Conservation (phyloP, 2,797 vertebrate genomes). For the Apogon hyalosoma region DNA sequence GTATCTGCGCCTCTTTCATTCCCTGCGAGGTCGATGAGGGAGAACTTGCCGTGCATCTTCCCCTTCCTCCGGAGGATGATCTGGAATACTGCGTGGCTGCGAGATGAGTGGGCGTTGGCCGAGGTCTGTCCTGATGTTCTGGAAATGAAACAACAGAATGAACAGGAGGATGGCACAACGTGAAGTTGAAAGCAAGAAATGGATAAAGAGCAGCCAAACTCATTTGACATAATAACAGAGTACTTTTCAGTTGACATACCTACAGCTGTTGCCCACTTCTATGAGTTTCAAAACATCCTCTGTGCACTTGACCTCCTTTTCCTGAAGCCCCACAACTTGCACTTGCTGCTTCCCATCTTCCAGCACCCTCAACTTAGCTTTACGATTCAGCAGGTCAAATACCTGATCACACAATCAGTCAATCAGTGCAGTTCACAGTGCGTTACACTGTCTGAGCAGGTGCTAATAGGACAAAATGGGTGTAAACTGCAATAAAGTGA, state of each 20-base stretch:
- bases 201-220: not conserved
- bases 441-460: too few species aligned
- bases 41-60: conserved; percentile 97
- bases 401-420: conserved; percentile 79
- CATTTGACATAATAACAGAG: not conserved
- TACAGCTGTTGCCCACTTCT: conserved; percentile 97
- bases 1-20: conserved; percentile 96
- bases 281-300: conserved; percentile 98
- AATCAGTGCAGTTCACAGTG: not conserved
- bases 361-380: conserved; percentile 94
- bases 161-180: not conserved
- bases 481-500: conserved; percentile 4
- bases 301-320: conserved; percentile 94
- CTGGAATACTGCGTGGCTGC: conserved; percentile 96
- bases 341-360: conserved; percentile 98
- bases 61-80: conserved; percentile 94
- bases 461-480: too few species aligned
- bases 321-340: conserved; percentile 96
- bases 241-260: conserved; percentile 78
- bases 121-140: conserved; percentile 98
- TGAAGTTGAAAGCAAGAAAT: not conserved
- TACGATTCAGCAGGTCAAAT: conserved; percentile 96
- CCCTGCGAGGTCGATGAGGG: conserved; percentile 95
- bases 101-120: conserved; percentile 96
- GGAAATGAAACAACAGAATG: not conserved